Evolutionary conservation across 2,888 invertebrate species (phyloP), one percentile per base, ranked within the genome.

Genomic region (Xestia rhomboidea): DNA sequence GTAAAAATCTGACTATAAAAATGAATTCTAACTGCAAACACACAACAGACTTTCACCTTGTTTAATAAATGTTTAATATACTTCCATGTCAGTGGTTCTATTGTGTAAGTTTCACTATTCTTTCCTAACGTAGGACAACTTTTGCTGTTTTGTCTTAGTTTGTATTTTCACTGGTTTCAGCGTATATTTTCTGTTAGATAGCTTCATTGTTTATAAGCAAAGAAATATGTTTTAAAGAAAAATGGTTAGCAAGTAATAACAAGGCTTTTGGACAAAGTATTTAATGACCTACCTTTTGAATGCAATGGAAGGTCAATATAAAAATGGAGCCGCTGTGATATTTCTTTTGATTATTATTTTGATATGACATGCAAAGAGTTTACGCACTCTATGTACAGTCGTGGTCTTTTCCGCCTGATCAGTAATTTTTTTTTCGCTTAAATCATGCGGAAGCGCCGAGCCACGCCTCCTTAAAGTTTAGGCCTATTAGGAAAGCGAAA

Each of bases 51-150:
- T 68, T 68, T 68, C 24, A 15, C 3, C 10, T 7, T n/a, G 41
- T 64, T 54, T 75, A 44, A 62, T 76, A 62, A 77, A 38, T 63
- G 24, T 38, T 38, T n/a, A 34, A 5, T 60, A 41, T 41, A 62
- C 46, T 46, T 63, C 30, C 54, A 63, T 21, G n/a, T 63, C 44
- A 21, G 15, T 15, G 21, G 34, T 18, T 63, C 24, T 18, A 63
- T 73, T 81, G 54, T 73, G 46, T 15, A 68, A 81, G 8, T 73
- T 73, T 63, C 7, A 51, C 30, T 49, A 57, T 79, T 78, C 18
- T 41, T 63, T 73, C 30, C 13, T 30, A 34, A 62, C 21, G 38
- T 18, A 30, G 63, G 18, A 38, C 54, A 63, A 63, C 41, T 54
- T 68, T 72, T 18, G 15, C 34, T 18, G 67, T 27, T 73, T 71